A percentile compares a stretch with the other conserved stretches of the same genome.
Conservation (phyloP, 2,113 vertebrate species). For the Ochotona princeps region DNA sequence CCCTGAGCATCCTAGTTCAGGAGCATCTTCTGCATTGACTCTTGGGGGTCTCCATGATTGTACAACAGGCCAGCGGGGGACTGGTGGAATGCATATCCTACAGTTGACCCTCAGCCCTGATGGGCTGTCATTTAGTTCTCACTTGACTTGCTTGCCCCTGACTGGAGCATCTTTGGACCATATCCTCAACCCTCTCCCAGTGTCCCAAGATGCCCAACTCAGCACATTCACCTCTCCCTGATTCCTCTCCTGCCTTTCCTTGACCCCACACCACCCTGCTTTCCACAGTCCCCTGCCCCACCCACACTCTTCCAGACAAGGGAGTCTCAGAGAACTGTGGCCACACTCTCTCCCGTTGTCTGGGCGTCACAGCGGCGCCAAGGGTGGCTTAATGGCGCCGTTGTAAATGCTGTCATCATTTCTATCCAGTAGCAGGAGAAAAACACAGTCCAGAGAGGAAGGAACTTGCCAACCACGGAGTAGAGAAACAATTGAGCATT, state of each 20-base stretch:
- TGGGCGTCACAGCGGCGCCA: not conserved
- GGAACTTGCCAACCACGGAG: not conserved
- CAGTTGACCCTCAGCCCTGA: not conserved
- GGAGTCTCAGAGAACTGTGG: not conserved
- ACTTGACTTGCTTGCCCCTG: too few relatives aligned
- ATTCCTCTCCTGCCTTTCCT: too few relatives aligned
- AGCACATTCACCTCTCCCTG: rapidly evolving
- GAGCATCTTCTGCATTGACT: not conserved
- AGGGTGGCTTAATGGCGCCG: too few relatives aligned
- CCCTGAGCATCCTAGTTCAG: not conserved
- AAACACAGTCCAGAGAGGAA: not conserved
- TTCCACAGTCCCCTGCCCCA: not conserved
- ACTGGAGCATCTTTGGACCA: not conserved
- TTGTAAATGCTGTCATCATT: not conserved
- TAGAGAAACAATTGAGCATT: too few relatives aligned
- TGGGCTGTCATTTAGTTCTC: not conserved
- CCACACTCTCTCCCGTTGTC: not conserved
- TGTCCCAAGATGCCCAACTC: not conserved
- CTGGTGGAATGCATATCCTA: not conserved
- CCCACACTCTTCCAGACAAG: not conserved
- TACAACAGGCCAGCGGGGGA: not conserved
- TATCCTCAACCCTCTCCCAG: not conserved
- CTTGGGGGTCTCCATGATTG: not conserved
- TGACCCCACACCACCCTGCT: not conserved
- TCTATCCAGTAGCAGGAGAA: not conserved